These are phyloP conservation scores for Channa striata DNA, from an alignment of 2,797 vertebrate species.

Conservation along the genomic window DNA sequence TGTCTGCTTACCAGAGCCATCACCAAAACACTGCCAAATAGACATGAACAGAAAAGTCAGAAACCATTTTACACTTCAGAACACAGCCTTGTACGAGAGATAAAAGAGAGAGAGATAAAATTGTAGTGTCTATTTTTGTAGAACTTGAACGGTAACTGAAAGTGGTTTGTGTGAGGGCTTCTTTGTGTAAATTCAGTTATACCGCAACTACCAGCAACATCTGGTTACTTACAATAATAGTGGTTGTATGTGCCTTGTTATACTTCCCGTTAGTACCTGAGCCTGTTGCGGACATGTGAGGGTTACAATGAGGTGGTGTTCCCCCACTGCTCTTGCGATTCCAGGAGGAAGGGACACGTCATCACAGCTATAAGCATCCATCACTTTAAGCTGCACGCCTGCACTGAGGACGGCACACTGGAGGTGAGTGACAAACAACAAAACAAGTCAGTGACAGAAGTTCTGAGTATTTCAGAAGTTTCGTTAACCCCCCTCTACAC, in stretches of 20 bases:
- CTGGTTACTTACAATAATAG: neutral
- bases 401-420: slow-evolving; percentile 93
- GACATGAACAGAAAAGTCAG: slow-evolving; percentile 39
- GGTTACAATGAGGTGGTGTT: slow-evolving; percentile 97
- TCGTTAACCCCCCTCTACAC: too few relatives aligned
- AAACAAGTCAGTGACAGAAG: neutral
- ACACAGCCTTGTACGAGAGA: slow-evolving; percentile 3
- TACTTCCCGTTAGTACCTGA: slow-evolving; percentile 86
- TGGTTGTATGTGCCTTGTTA: neutral
- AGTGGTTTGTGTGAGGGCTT: neutral
- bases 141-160: slow-evolving; percentile 20
- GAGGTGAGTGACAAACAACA: slow-evolving; percentile 82
- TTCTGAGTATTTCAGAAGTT: neutral
- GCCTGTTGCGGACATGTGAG: slow-evolving; percentile 93
- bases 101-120: slow-evolving; percentile 30
- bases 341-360: slow-evolving; percentile 94
- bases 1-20: slow-evolving; percentile 60
- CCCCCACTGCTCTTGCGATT: slow-evolving; percentile 97
- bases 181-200: slow-evolving; percentile 7
- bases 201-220: too few relatives aligned
- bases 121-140: slow-evolving; percentile 7
- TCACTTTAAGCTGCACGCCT: slow-evolving; percentile 97
- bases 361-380: slow-evolving; percentile 94
- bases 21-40: slow-evolving; percentile 58
- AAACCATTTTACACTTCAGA: slow-evolving; percentile 32